Evolutionary conservation across 2,113 vertebrate species (phyloP), one percentile per base, ranked within the genome.

Genomic region (Caloenas nicobarica): DNA sequence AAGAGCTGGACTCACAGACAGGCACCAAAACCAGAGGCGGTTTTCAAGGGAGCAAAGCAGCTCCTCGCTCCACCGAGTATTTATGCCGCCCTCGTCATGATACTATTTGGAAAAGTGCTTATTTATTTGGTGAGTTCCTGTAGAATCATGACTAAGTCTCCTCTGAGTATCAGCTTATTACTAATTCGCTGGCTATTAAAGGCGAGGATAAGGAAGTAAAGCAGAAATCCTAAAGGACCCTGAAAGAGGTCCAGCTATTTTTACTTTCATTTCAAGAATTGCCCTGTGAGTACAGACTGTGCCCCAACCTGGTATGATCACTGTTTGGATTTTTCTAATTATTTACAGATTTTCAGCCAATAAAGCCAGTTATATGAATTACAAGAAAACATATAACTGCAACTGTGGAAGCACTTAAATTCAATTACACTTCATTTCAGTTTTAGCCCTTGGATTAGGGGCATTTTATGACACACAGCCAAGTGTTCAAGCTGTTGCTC

Each of bases 361-460:
- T 44, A 62, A n/a, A 76, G 44, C 7, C 73, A 46, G 57, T 42
- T 17, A 38, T 54, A 76, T 26, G 71, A 78, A 36, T 8, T 34
- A 83, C 36, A 64, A 89, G 88, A 48, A 64, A 72, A 70, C 66
- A 79, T 51, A 9, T 56, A 91, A 77, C 26, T 54, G 73, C 54
- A 81, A 72, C 69, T 19, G 36, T 44, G 81, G 42, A 82, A 89
- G 40, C 86, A 64, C 44, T 85, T 81, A 10, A 72, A 86, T 72
- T 74, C 91, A 96, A 86, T 96, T 96, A 86, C 13, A 10, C 7
- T 16, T 34, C 68, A 42, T 79, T 89, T 92, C 92, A 86, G 40
- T 10, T 85, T 86, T 40, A 93, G 76, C 61, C 80, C 62, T 74
- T 13, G 86, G 78, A 97, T 97, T 95, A 93, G 64, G 89, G 73